phyloP scores from a whole-genome alignment of 1,140 invertebrate genomes.

The Drosophila mayri region DNA sequence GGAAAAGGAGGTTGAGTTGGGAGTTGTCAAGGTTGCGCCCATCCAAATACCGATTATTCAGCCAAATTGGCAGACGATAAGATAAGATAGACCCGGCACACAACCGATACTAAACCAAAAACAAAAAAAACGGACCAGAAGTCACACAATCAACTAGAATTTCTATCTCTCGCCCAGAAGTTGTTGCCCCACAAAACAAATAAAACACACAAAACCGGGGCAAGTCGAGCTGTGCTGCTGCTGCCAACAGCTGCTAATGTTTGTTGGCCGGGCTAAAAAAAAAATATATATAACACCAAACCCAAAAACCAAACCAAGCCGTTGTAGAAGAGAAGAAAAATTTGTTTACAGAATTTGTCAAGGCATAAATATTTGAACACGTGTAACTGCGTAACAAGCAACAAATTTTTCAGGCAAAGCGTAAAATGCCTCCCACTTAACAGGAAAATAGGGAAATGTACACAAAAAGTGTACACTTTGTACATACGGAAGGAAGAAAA shows the following conservation, averaged over 20 bases:
- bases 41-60: conserved; percentile 48
- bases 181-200: conserved; percentile 44
- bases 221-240: conserved; percentile 39
- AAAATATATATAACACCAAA: conserved; percentile 29
- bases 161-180: conserved; percentile 22
- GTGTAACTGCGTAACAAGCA: conserved; percentile 53
- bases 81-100: conserved; percentile 33
- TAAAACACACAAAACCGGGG: conserved; percentile 41
- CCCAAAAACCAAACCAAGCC: conserved; percentile 35
- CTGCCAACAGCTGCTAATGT: conserved; percentile 51
- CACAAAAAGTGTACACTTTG: conserved; percentile 19
- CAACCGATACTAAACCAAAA: conserved; percentile 34
- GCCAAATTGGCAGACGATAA: conserved; percentile 47
- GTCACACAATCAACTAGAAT: conserved; percentile 33
- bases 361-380: conserved; percentile 63
- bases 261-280: conserved; percentile 36
- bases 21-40: conserved; percentile 45
- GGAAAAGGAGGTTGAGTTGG: conserved; percentile 1
- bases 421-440: conserved; percentile 17
- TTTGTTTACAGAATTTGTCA: conserved; percentile 64
- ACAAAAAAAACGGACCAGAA: conserved; percentile 35
- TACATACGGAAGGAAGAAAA: conserved; percentile 50
- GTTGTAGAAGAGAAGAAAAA: conserved; percentile 33
- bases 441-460: conserved; percentile 56
- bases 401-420: conserved; percentile 32